These are phyloP conservation scores for Thomomys bottae DNA, from an alignment of 2,113 vertebrate species.

Conservation along the genomic window DNA sequence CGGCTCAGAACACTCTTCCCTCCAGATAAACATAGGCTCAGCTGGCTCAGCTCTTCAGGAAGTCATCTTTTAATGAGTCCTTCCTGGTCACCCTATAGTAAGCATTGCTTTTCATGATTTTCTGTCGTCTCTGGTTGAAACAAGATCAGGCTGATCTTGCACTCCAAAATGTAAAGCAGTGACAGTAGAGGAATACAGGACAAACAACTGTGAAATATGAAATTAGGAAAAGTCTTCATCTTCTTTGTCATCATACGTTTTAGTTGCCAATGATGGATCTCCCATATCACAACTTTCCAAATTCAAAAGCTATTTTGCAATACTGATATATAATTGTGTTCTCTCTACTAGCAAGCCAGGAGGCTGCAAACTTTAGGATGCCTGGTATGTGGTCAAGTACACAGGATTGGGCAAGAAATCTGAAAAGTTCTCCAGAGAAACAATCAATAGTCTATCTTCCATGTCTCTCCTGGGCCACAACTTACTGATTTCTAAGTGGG, in stretches of 20 bases:
- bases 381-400: background rate
- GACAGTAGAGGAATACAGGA: background rate
- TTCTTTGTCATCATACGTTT: background rate
- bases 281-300: background rate
- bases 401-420: background rate
- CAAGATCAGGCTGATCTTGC: background rate
- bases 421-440: background rate
- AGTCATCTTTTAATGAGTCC: background rate
- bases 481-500: constrained; percentile 32
- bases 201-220: background rate
- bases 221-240: background rate
- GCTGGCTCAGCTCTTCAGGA: background rate
- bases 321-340: background rate
- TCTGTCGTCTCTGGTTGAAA: constrained; percentile 33
- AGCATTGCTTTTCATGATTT: constrained; percentile 9
- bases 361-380: background rate
- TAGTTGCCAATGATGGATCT: background rate
- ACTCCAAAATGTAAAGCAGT: background rate
- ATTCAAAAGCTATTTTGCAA: background rate
- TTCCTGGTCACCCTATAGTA: background rate
- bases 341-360: background rate
- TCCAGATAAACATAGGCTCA: background rate
- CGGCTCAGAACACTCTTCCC: background rate
- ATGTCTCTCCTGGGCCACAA: background rate
- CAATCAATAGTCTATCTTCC: background rate